Conservation (phyloP, 2,888 invertebrate genomes). For the Lissonota sp. region DNA sequence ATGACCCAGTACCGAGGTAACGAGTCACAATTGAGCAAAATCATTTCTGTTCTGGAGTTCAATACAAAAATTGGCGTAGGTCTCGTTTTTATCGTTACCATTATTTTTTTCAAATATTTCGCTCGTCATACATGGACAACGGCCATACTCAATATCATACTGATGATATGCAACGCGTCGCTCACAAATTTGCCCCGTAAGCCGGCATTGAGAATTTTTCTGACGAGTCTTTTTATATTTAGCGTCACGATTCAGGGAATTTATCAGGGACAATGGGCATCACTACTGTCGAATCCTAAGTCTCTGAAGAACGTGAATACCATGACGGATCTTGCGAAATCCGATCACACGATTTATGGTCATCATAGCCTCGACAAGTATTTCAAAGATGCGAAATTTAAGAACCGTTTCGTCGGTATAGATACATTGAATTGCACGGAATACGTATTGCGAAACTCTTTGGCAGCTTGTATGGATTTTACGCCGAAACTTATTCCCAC, state of each 20-base stretch:
- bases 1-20: background rate
- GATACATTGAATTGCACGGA: no score
- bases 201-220: slow-evolving; percentile 15
- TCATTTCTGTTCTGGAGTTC: background rate
- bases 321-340: slow-evolving; percentile 19
- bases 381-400: no score
- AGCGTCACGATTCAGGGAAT: no score
- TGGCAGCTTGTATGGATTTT: no score
- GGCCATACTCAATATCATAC: background rate
- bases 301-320: background rate
- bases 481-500: background rate
- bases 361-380: background rate
- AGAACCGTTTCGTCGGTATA: no score
- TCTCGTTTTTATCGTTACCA: background rate
- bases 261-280: slow-evolving; percentile 22
- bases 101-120: background rate
- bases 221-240: no score
- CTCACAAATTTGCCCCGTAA: background rate
- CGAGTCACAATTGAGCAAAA: background rate
- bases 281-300: background rate
- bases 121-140: background rate
- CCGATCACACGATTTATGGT: background rate
- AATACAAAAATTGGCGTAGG: background rate
- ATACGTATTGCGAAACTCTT: no score
- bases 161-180: background rate